phyloP scores from a whole-genome alignment of 2,888 invertebrate species.

The Strigamia crassipes region DNA sequence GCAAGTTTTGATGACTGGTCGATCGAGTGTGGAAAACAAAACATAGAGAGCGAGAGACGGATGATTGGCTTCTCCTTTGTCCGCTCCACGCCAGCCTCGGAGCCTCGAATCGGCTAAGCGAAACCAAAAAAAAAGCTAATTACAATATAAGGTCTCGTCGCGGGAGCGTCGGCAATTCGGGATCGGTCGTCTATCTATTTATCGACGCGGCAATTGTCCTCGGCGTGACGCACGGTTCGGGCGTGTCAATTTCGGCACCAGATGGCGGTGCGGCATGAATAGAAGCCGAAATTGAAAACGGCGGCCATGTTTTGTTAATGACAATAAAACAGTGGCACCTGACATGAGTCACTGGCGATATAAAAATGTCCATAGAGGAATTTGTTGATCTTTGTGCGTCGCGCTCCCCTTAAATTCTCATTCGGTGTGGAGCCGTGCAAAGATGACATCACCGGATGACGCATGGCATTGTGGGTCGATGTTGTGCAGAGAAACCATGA shows the following conservation, averaged over 20 bases:
- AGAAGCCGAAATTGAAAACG: not conserved
- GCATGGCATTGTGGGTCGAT: conserved; percentile 40
- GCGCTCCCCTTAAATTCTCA: not conserved
- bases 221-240: too few relatives aligned
- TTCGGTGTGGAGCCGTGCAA: not conserved
- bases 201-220: too few relatives aligned
- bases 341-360: not conserved
- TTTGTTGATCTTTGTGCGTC: not conserved
- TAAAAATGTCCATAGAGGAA: not conserved
- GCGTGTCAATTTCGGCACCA: too few relatives aligned
- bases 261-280: too few relatives aligned
- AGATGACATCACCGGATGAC: conserved; percentile 40
- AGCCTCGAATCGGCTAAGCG: too few relatives aligned
- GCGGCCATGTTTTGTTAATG: not conserved
- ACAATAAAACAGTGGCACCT: conserved; percentile 1
- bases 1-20: conserved; percentile 27
- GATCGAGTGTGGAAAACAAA: conserved; percentile 20
- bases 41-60: not conserved
- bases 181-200: too few relatives aligned
- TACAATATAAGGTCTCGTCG: not conserved
- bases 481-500: conserved; percentile 3
- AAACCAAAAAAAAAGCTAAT: not conserved
- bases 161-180: too few relatives aligned
- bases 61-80: not conserved
- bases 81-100: not conserved